phyloP scores from a whole-genome alignment of 2,888 invertebrate species.

The Stenolophus ochropezus region DNA sequence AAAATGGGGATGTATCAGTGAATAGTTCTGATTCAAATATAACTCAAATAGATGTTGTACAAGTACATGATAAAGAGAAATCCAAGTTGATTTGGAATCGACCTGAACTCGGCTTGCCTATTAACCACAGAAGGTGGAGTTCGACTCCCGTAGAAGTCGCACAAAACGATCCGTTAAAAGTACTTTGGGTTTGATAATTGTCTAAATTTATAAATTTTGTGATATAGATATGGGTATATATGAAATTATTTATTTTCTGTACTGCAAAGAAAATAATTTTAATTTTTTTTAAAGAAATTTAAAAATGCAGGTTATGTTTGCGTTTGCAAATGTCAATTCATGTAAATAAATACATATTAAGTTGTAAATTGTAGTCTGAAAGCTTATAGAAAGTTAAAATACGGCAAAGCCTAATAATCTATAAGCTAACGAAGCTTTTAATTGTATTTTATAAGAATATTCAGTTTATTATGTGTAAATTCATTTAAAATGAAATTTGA shows the following conservation, averaged over 20 bases:
- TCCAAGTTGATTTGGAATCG: constrained; percentile 58
- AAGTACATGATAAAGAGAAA: constrained; percentile 39
- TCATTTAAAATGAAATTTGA: background rate
- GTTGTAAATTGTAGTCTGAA: background rate
- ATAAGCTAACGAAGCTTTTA: background rate
- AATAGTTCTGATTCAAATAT: constrained; percentile 59
- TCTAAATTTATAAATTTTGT: constrained; percentile 15
- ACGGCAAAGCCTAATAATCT: background rate
- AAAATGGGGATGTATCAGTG: constrained; percentile 61
- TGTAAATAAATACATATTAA: constrained; percentile 25
- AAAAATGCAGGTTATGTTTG: constrained; percentile 22
- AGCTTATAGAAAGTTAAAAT: background rate
- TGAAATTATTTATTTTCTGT: constrained; percentile 43
- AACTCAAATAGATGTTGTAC: constrained; percentile 50
- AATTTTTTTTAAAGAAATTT: background rate
- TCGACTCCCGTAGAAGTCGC: constrained; percentile 68
- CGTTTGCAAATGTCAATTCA: constrained; percentile 18
- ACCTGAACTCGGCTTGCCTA: constrained; percentile 53
- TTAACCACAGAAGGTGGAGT: constrained; percentile 69
- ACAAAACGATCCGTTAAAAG: constrained; percentile 66
- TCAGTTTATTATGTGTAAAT: background rate
- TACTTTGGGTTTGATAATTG: constrained; percentile 68
- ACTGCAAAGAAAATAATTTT: constrained; percentile 41
- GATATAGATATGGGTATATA: constrained; percentile 35
- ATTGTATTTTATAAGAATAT: background rate